These are phyloP conservation scores for Anguilla obscura DNA, from an alignment of 2,797 vertebrate genomes.

Conservation along the genomic window DNA sequence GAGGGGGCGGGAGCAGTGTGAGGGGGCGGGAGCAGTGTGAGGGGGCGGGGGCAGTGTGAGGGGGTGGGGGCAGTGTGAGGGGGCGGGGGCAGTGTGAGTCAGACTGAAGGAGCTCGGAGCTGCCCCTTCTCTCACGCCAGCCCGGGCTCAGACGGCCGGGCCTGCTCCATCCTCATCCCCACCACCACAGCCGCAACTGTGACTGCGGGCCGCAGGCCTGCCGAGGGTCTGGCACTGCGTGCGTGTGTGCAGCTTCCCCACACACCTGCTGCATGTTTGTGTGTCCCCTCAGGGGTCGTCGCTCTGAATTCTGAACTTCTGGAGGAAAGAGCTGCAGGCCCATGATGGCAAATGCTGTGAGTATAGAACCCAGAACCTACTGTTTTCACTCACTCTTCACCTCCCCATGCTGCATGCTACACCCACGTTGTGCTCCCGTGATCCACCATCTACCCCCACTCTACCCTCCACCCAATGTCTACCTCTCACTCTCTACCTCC, in stretches of 20 bases:
- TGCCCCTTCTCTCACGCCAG: neutral
- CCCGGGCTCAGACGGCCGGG: neutral
- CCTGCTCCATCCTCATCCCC: neutral
- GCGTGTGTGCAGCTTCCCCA: neutral
- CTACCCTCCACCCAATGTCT: neutral
- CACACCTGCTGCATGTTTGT: constrained; percentile 25
- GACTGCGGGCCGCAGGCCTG: neutral
- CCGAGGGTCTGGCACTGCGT: neutral
- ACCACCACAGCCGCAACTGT: neutral
- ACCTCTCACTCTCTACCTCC: neutral
- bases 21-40: neutral
- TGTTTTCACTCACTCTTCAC: neutral
- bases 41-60: neutral
- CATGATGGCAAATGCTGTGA: constrained; percentile 55
- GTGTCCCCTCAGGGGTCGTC: constrained; percentile 31
- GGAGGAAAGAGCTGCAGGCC: constrained; percentile 24
- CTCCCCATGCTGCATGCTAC: neutral
- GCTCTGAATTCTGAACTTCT: constrained; percentile 21
- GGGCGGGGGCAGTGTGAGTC: neutral
- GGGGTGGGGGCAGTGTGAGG: neutral
- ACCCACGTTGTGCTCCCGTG: neutral
- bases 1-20: neutral
- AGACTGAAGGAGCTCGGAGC: neutral
- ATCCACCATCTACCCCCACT: neutral
- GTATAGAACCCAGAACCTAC: constrained; percentile 13